Evolutionary conservation across 2,888 invertebrate species (phyloP).

Genomic region (Agrenia bidenticulata): DNA sequence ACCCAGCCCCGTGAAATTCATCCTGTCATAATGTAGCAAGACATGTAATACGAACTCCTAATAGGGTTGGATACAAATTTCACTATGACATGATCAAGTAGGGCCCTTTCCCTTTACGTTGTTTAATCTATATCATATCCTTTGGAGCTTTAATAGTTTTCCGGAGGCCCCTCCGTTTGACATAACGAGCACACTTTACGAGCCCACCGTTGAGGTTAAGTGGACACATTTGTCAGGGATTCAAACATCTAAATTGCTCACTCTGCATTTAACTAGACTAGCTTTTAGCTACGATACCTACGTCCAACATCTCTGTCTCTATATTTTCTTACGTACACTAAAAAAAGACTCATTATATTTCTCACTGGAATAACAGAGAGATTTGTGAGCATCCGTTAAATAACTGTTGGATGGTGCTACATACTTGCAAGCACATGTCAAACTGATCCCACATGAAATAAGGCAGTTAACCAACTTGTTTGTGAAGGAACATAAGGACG

Average conservation of each 20-base stretch:
- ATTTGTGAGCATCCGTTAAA: slow-evolving; percentile 9
- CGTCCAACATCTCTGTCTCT: background rate
- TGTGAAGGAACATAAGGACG: background rate
- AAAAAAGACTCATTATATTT: slow-evolving; percentile 5
- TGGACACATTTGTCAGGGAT: slow-evolving; percentile 51
- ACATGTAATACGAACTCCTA: no score
- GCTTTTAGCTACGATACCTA: background rate
- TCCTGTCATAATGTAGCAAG: no score
- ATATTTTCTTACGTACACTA: background rate
- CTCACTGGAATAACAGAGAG: background rate
- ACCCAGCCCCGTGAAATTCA: no score
- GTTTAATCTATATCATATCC: no score
- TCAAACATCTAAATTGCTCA: slow-evolving; percentile 44
- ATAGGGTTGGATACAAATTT: no score
- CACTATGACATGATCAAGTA: no score
- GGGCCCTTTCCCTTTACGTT: no score
- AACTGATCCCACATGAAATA: slow-evolving; percentile 17
- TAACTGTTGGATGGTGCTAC: background rate
- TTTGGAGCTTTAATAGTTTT: no score
- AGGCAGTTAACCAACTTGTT: background rate
- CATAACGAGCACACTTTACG: slow-evolving; percentile 47
- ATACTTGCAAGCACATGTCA: slow-evolving; percentile 12
- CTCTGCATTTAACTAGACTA: background rate
- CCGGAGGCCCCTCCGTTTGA: background rate
- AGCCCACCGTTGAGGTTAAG: slow-evolving; percentile 51